These are phyloP conservation scores for Alces alces DNA, from an alignment of 2,113 vertebrate genomes.

Conservation along the genomic window DNA sequence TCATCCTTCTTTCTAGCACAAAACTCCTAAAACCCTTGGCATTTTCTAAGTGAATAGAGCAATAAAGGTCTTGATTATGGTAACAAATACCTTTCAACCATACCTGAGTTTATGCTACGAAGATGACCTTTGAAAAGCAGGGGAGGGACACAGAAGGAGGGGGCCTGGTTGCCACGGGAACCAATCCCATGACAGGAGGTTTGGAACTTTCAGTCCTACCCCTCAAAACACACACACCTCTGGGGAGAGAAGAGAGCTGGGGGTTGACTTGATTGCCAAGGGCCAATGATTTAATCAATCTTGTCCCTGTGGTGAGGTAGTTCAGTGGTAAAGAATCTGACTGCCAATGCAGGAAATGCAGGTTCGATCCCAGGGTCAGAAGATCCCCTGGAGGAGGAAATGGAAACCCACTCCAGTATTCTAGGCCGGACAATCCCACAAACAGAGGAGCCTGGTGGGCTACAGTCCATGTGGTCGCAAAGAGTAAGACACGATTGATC, in stretches of 20 bases:
- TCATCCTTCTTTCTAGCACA: not conserved
- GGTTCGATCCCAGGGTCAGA: not conserved
- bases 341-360: not conserved
- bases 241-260: not conserved
- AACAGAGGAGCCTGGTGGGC: not conserved
- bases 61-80: not conserved
- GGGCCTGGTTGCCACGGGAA: not conserved
- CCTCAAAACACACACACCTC: not conserved
- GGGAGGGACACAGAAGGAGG: not conserved
- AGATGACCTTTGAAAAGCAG: not conserved
- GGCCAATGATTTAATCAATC: not conserved
- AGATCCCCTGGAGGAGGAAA: not conserved
- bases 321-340: not conserved
- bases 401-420: not conserved
- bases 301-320: not conserved
- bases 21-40: not conserved
- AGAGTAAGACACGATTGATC: not conserved
- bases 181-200: not conserved
- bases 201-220: not conserved
- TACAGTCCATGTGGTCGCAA: not conserved
- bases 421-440: not conserved
- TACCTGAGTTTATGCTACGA: not conserved
- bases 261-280: not conserved
- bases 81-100: not conserved
- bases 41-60: not conserved